Evolutionary conservation across 2,113 vertebrate species (phyloP), one percentile per base, ranked within the genome.

Genomic region (Eidolon helvum): DNA sequence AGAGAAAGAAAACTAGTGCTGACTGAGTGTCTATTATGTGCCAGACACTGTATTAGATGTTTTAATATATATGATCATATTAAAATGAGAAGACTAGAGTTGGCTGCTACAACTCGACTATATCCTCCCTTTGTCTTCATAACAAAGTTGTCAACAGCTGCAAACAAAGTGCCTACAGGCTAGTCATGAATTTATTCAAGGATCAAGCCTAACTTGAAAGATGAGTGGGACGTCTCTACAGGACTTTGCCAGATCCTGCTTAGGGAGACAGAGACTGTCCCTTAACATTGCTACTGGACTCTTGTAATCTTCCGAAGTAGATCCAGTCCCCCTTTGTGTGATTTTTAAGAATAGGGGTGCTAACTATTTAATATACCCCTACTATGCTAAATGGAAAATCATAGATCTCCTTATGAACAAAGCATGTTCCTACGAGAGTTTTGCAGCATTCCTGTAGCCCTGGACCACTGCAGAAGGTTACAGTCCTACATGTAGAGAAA

Each of bases 81-180:
- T 87, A 95, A 93, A 50, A 10, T n/a, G 69, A 24, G 38, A 50
- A 97, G 45, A 65, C 45, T 55, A 45, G 28, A 85, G 85, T 59
- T 57, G 18, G 33, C 57, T 71, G 48, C 74, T 72, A 38, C 50
- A 91, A 59, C 61, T 26, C 5, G 33, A 40, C 57, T 9, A 2
- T 74, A 18, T 57, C 38, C 15, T 83, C 38, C 28, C 53, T 91
- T 89, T 94, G 7, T 93, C 90, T 96, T 93, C 55, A 92, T 63
- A 82, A 80, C 38, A 48, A 57, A 63, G 5, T 45, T 78, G 14
- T 69, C 38, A 90, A 65, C 79, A 80, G n/a, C 71, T 66, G 59
- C 45, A 82, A 53, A 88, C 40, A 53, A 38, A 45, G 87, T 74
- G 24, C 63, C 63, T 59, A 22, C 63, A 72, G 26, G 45, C 69